These are phyloP conservation scores for Tetraneura akinire DNA, from an alignment of 1,140 invertebrate genomes.

Conservation along the genomic window DNA sequence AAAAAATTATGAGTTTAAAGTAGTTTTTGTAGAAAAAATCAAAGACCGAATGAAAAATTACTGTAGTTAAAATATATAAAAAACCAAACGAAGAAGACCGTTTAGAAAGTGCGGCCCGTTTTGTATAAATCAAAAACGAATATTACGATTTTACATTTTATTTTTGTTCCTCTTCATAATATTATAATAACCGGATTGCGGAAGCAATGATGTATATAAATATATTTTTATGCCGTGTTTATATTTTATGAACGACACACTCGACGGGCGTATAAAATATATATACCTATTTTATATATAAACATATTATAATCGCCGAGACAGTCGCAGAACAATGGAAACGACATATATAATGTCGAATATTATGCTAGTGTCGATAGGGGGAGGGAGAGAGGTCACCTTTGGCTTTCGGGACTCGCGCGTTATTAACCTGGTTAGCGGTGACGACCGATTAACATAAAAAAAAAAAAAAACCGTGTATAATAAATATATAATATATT, in stretches of 20 bases:
- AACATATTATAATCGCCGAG: no score
- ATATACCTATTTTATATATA: no score
- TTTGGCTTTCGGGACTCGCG: slow-evolving; percentile 32
- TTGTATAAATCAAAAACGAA: neutral
- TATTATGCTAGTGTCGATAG: no score
- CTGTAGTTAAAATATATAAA: no score
- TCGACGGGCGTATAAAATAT: no score
- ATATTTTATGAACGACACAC: neutral
- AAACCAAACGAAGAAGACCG: slow-evolving; percentile 13
- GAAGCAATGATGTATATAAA: neutral
- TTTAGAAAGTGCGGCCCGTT: neutral
- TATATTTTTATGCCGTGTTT: neutral
- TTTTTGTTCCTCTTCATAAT: neutral
- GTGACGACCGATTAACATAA: slow-evolving; percentile 33
- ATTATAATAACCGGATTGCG: slow-evolving; percentile 20
- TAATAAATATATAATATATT: neutral
- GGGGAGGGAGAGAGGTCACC: slow-evolving; percentile 34
- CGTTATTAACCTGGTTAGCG: slow-evolving; percentile 21
- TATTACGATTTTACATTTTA: neutral
- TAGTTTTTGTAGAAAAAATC: no score
- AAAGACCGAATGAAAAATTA: no score
- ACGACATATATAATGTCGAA: neutral
- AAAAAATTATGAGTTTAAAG: no score
- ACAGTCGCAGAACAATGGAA: slow-evolving; percentile 34
- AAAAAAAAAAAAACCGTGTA: no score